Percentiles rank a stretch among this genome's conserved stretches.
phyloP scores from a whole-genome alignment of 2,113 vertebrate species.

The Chelonoidis abingdonii region DNA sequence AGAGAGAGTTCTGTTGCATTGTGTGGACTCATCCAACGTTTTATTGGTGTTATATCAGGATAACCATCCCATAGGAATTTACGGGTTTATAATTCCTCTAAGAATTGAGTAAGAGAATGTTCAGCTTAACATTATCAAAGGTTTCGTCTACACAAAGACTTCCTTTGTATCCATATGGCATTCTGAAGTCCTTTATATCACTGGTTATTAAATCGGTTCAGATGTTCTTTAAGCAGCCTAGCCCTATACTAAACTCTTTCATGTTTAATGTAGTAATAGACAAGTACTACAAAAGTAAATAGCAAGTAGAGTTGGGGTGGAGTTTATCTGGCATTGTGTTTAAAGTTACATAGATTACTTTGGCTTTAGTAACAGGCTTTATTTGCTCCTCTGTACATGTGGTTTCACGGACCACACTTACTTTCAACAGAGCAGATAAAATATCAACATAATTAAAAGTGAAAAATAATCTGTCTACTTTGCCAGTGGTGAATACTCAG shows the following conservation, averaged over 20 bases:
- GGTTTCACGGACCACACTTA: constrained; percentile 86
- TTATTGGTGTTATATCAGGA: not conserved
- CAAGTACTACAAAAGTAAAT: constrained; percentile 43
- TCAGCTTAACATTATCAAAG: not conserved
- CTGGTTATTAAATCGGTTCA: constrained; percentile 51
- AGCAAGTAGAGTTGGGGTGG: constrained; percentile 20
- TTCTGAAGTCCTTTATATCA: constrained; percentile 19
- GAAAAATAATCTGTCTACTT: constrained; percentile 89
- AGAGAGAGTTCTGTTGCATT: not conserved
- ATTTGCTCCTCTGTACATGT: constrained; percentile 66
- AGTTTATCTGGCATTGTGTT: constrained; percentile 16
- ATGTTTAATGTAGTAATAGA: constrained; percentile 42
- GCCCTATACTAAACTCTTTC: constrained; percentile 35
- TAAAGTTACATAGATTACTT: constrained; percentile 60
- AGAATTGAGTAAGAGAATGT: not conserved
- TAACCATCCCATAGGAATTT: constrained; percentile 28
- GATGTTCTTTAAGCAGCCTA: constrained; percentile 37
- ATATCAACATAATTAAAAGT: constrained; percentile 92
- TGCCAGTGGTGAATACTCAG: constrained; percentile 82
- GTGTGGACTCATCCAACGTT: not conserved
- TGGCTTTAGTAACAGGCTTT: constrained; percentile 77
- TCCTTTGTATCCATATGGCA: constrained; percentile 55
- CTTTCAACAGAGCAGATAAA: constrained; percentile 89
- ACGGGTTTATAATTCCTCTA: constrained; percentile 1
- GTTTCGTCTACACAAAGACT: not conserved